These are phyloP conservation scores for Idaea biselata DNA, from an alignment of 2,888 invertebrate genomes.

Conservation along the genomic window DNA sequence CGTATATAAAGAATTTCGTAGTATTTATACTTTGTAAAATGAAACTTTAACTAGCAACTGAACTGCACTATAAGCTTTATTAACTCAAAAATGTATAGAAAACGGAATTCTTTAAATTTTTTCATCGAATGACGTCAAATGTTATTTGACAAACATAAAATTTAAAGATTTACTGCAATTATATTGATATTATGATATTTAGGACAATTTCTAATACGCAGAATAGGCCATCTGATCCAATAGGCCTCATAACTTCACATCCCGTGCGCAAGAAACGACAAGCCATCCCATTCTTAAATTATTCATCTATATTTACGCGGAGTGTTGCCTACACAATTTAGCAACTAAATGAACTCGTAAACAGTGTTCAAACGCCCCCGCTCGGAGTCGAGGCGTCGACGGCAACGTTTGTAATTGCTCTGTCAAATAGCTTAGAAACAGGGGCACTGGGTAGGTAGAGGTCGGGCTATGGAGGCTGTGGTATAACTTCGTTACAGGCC, in stretches of 20 bases:
- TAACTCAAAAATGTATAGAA: too few species aligned
- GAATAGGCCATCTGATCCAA: too few species aligned
- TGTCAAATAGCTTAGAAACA: constrained; percentile 23
- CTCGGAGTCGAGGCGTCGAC: constrained; percentile 2
- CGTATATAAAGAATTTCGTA: too few species aligned
- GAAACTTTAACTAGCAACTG: too few species aligned
- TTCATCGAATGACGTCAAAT: too few species aligned
- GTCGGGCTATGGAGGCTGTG: constrained; percentile 11
- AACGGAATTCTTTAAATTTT: too few species aligned
- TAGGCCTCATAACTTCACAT: background rate
- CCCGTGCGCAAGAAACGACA: background rate
- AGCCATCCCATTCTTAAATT: background rate
- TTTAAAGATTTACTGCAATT: too few species aligned
- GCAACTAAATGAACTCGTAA: constrained; percentile 12
- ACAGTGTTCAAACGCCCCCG: constrained; percentile 21
- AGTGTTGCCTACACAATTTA: background rate
- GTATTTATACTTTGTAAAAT: too few species aligned
- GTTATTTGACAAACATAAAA: too few species aligned
- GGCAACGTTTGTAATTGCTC: constrained; percentile 28
- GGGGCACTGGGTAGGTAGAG: constrained; percentile 1
- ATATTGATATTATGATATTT: too few species aligned
- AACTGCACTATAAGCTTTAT: too few species aligned
- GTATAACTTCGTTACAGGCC: constrained; percentile 31
- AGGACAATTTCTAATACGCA: too few species aligned
- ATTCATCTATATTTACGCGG: background rate